Percentiles rank a stretch among this genome's conserved stretches.
phyloP scores from a whole-genome alignment of 2,797 vertebrate species.

The Melanotaenia boesemani region DNA sequence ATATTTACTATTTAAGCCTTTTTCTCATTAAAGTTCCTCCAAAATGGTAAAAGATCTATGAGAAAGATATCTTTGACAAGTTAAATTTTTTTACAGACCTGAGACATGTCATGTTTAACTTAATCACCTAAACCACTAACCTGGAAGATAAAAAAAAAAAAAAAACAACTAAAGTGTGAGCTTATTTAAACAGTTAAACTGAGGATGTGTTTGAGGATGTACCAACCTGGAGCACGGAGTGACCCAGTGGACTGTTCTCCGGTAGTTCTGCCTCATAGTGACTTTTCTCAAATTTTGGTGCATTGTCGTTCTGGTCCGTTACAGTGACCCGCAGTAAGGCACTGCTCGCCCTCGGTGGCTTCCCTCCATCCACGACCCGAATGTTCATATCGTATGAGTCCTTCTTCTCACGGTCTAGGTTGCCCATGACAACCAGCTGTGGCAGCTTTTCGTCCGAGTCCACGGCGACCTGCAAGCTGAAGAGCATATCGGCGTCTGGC shows the following conservation, averaged over 20 bases:
- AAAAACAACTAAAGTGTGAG: constrained; percentile 7
- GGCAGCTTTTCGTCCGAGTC: constrained; percentile 94
- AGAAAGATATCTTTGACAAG: neutral
- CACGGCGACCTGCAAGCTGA: constrained; percentile 92
- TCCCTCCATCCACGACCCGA: constrained; percentile 94
- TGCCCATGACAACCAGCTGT: constrained; percentile 95
- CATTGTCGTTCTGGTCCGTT: constrained; percentile 95
- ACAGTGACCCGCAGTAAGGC: constrained; percentile 94
- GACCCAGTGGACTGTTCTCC: constrained; percentile 94
- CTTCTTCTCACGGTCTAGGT: constrained; percentile 93
- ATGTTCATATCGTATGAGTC: constrained; percentile 98
- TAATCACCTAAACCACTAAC: constrained; percentile 24
- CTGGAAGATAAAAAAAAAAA: constrained; percentile 5
- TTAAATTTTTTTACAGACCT: neutral
- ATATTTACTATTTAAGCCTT: neutral
- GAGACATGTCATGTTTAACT: constrained; percentile 7
- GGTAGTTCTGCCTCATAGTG: constrained; percentile 92
- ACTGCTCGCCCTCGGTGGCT: constrained; percentile 89
- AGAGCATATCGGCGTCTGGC: constrained; percentile 89
- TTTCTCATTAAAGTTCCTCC: neutral
- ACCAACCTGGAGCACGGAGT: constrained; percentile 94
- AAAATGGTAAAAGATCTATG: neutral
- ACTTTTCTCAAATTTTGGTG: constrained; percentile 91
- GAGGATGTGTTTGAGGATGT: neutral
- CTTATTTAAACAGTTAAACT: constrained; percentile 5